Evolutionary conservation across 2,113 vertebrate genomes (phyloP), one percentile per base, ranked within the genome.

Genomic region (Parotia lawesii): DNA sequence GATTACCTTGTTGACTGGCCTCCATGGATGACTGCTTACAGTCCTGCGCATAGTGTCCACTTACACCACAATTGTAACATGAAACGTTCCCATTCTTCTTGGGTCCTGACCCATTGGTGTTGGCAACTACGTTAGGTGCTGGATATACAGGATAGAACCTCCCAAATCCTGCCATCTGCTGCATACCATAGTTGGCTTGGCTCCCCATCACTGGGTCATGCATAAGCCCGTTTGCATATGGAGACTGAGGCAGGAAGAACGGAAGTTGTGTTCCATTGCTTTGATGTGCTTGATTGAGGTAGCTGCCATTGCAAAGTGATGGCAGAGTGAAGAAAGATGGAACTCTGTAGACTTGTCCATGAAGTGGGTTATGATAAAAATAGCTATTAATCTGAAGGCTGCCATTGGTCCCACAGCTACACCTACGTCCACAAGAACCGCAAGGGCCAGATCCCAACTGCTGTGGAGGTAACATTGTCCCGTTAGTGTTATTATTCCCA

Each of bases 31-130:
- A 98, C 97, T 99, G 99, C 97, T 98, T 99, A 98, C 99, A 99
- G 97, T 99, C 99, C 95, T 99, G 98, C 85, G 99, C 98, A 76
- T 98, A 99, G 97, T 99, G 99, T 42, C 99, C 99, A 91, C 98
- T 98, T 79, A 98, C 96, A 56, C 99, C 99, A 93, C 99, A 99
- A 98, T 99, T 99, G 96, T 98, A 99, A 97, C 99, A 99, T 50
- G 99, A 99, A 79, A 99, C 96, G n/a, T 97, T 99, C 92, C 98
- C 98, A 8, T 98, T 99, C 98, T 99, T 99, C 98, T 99, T 99
- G 79, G 98, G 98, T 85, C 98, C 97, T 2, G 98, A 97, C 89
- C 97, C 98, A 95, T 98, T 98, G 87, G 97, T 94, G 95, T 92
- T 97, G 97, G 98, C 98, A 95, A 98, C 97, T 95, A 98, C 96